Evolutionary conservation across 2,888 invertebrate genomes (phyloP), one percentile per base, ranked within the genome.

Genomic region (Lycophotia porphyrea): DNA sequence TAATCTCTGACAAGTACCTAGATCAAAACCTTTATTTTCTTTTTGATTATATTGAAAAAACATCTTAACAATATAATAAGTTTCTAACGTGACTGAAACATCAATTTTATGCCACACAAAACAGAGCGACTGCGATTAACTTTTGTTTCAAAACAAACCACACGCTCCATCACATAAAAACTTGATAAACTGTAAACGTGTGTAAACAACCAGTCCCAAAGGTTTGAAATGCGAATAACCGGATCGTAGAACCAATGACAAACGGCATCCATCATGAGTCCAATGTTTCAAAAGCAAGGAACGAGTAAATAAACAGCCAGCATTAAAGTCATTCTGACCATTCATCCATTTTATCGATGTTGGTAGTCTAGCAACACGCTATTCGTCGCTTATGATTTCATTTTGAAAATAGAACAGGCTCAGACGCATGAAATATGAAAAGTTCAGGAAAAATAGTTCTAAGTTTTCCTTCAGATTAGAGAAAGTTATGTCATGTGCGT

Each of bases 341-440:
- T n/a, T n/a, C 65, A 66, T 69, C 31, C 34, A 70, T 84, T 71
- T 4, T 31, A 63, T 49, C 39, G 27, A 69, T 47, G 84, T 72
- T 39, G 58, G 71, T 44, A 52, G 44, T 61, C 52, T 72, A 31
- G n/a, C 13, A 52, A 74, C 82, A 82, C 82, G 83, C 85, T 61
- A 85, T 74, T 52, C 71, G 34, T 77, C 82, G 70, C 72, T 84
- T 81, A 84, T 44, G 58, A 63, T 75, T 61, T 64, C 9, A 73
- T 80, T 84, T 81, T 47, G 71, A 44, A 67, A 70, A 73, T 75
- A 72, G 80, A 75, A 72, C 21, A 34, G 52, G 31, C 15, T 55
- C 44, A 24, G n/a, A 84, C 65, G 84, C 61, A 71, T 71, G 27
- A 65, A n/a, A 60, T 36, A 36, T 34, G 63, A 39, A 39, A 63